phyloP scores from a whole-genome alignment of 2,888 invertebrate genomes.

The Trissolcus brochymenae region DNA sequence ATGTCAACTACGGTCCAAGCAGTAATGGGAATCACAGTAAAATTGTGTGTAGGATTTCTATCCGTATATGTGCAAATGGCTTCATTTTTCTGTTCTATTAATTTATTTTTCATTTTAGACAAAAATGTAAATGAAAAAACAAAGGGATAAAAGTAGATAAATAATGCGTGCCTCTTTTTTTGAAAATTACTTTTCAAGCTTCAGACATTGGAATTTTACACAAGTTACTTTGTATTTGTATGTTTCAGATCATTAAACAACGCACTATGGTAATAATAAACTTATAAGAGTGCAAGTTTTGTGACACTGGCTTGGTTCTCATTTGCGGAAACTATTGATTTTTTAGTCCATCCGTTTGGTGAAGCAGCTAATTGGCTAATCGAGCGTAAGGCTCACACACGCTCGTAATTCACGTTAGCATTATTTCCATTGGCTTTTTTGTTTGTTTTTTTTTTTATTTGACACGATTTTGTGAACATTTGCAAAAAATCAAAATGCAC shows the following conservation, averaged over 20 bases:
- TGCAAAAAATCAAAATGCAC: not conserved
- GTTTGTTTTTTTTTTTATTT: not conserved
- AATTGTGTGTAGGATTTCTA: no score
- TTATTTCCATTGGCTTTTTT: not conserved
- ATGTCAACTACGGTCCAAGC: no score
- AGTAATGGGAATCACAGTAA: no score
- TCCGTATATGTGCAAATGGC: no score
- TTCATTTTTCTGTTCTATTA: no score
- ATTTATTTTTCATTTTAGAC: no score
- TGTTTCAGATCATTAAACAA: constrained; percentile 7
- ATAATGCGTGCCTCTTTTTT: no score
- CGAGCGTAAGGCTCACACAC: constrained; percentile 32
- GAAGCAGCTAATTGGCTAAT: constrained; percentile 39
- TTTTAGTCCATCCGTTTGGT: constrained; percentile 36
- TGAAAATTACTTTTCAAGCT: no score
- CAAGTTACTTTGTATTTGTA: not conserved
- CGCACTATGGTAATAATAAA: not conserved
- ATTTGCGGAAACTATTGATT: constrained; percentile 21
- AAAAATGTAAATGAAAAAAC: no score
- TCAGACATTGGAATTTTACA: not conserved
- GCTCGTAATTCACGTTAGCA: constrained; percentile 21
- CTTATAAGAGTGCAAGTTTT: not conserved
- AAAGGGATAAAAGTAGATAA: no score
- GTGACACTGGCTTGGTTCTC: constrained; percentile 7
- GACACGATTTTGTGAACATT: not conserved